phyloP scores from a whole-genome alignment of 2,797 vertebrate species.

The Cheirogaleus major region DNA sequence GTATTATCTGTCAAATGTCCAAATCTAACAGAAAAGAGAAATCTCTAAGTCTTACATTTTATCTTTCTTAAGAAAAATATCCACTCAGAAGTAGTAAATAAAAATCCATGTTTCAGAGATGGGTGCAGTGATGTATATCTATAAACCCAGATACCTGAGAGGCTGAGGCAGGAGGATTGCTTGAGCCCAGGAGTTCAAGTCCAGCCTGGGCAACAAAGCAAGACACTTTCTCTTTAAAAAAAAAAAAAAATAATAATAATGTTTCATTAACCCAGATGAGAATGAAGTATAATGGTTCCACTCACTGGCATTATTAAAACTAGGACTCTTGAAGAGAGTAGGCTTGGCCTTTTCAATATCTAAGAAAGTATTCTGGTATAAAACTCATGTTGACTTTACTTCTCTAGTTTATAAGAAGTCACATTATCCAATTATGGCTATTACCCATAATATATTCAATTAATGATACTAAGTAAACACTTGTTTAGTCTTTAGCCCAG shows the following conservation, averaged over 20 bases:
- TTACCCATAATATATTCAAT: not conserved
- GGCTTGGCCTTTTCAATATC: not conserved
- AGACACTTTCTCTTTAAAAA: too few relatives aligned
- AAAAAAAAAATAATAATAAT: not conserved
- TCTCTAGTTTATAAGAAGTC: not conserved
- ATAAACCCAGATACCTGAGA: not conserved
- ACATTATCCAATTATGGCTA: not conserved
- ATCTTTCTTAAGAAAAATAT: conserved; percentile 4
- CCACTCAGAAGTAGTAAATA: not conserved
- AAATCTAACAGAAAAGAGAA: conserved; percentile 6
- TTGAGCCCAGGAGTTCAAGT: not conserved
- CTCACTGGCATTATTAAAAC: not conserved
- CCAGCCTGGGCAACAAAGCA: not conserved
- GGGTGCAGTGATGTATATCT: not conserved
- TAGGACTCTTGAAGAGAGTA: not conserved
- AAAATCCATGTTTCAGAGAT: not conserved
- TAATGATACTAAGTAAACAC: not conserved
- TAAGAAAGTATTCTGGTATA: not conserved
- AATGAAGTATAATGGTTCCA: not conserved
- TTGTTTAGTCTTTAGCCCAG: not conserved
- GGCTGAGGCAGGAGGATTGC: not conserved
- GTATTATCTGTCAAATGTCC: not conserved
- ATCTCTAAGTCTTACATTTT: not conserved
- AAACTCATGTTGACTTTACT: not conserved
- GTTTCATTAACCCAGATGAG: not conserved